phyloP scores from a whole-genome alignment of 2,797 vertebrate genomes.

The Scleropages formosus region DNA sequence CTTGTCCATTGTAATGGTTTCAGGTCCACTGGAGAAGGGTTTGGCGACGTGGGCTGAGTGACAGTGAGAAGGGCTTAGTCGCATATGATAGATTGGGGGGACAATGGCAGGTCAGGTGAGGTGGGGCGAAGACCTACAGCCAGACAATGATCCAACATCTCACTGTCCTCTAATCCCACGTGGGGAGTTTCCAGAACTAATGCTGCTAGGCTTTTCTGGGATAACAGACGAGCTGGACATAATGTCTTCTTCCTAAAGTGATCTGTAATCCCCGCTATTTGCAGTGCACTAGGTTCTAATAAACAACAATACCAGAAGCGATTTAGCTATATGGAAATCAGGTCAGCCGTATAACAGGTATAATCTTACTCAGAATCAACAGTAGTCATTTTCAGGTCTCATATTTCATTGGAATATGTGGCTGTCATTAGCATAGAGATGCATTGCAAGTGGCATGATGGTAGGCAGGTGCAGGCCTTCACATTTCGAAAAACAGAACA shows the following conservation, averaged over 20 bases:
- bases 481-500: no score
- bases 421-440: no score
- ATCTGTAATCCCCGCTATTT: constrained; percentile 65
- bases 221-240: constrained; percentile 64
- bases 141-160: constrained; percentile 47
- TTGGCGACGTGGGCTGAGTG: not conserved
- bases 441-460: no score
- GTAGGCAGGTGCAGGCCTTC: no score
- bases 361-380: constrained; percentile 49
- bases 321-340: constrained; percentile 60
- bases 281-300: constrained; percentile 51
- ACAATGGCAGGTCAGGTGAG: constrained; percentile 51
- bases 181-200: constrained; percentile 54
- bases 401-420: no score
- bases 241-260: constrained; percentile 48
- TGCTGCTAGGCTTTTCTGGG: constrained; percentile 67
- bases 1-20: no score
- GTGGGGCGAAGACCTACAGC: constrained; percentile 44
- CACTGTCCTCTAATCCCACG: constrained; percentile 52
- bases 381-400: not conserved
- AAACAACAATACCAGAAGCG: constrained; percentile 70
- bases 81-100: constrained; percentile 33
- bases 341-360: constrained; percentile 70
- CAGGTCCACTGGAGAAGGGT: no score
- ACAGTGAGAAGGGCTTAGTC: constrained; percentile 14